Base-by-base conservation (phyloP, 2,888 invertebrate species). In the Dorcus hopei region DNA sequence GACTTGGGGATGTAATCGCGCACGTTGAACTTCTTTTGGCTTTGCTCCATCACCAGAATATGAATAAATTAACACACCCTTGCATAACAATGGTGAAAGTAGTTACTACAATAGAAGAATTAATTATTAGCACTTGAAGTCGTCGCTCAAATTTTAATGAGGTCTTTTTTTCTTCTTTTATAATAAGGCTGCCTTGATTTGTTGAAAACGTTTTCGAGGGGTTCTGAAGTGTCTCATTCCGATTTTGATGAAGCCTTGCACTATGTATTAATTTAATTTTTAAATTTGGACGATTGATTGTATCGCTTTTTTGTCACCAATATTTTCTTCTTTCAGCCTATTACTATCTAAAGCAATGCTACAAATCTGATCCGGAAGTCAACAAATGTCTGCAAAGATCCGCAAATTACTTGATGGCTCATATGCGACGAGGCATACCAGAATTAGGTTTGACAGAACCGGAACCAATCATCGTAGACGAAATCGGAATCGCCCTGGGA, bases 381-480 rank as follows among this genome's bases (percentile, higher is more conserved):
- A 91, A 93, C 71, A 81, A 82, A 11, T 93, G 93, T 68, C 79
- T 93, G 42, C 82, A 86, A 52, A 85, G 86, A 64, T 87, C 89
- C 59, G 90, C 90, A 65, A 93, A 93, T 75, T 83, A 83, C 54
- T 82, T 93, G 56, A 83, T 90, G 6, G 85, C 87, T 55, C 85
- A 87, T 69, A 84, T 92, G 70, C 85, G 54, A n/a, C 80, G 85
- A 61, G 93, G 93, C 65, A 85, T 91, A 64, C 89, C 89, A 0
- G 90, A 90, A 72, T 76, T 90, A 41, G 88, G 86, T 47, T 82
- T 89, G 49, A 82, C 81, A 69, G 85, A 87, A 80, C 87, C 91
- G 3, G 92, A 92, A 70, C 90, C 91, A 0, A 88, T 92, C 57
- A 78, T 90, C n/a, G 87, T 93, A 57, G 92, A 93, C 73, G 91